Percentiles rank a stretch among this genome's conserved stretches.
phyloP scores from a whole-genome alignment of 1,140 invertebrate species.

The Ladona fulva region DNA sequence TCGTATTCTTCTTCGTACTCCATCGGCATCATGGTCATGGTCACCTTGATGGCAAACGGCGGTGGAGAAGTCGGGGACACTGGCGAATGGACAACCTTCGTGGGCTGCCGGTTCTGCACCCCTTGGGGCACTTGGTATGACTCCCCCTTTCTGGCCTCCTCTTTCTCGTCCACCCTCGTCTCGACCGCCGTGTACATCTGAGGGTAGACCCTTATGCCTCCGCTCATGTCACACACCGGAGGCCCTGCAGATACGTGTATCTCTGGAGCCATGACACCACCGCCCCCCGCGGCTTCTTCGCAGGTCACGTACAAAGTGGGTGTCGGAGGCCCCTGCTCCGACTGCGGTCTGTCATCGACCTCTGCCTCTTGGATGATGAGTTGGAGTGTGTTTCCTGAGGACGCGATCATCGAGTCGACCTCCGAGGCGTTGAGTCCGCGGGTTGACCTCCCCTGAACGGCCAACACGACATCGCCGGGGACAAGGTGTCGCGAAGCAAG shows the following conservation, averaged over 20 bases:
- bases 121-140: not conserved
- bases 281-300: not conserved
- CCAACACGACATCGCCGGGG: conserved; percentile 27
- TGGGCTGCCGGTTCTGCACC: not conserved
- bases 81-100: not conserved
- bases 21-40: not conserved
- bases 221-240: not conserved
- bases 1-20: not conserved
- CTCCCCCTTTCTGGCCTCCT: not conserved
- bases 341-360: not conserved
- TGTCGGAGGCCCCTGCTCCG: not conserved
- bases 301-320: not conserved
- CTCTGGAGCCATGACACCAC: not conserved
- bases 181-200: not conserved
- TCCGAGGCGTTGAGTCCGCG: conserved; percentile 25
- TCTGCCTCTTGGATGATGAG: conserved; percentile 26
- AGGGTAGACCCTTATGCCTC: not conserved
- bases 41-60: not conserved
- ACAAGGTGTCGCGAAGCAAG: conserved; percentile 26
- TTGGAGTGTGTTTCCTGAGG: conserved; percentile 26
- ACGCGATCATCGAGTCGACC: conserved; percentile 25
- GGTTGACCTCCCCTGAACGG: conserved; percentile 27
- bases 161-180: not conserved
- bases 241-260: not conserved
- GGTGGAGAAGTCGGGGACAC: not conserved